Conservation (phyloP, 2,888 invertebrate genomes). For the Onthophagus sagittarius region DNA sequence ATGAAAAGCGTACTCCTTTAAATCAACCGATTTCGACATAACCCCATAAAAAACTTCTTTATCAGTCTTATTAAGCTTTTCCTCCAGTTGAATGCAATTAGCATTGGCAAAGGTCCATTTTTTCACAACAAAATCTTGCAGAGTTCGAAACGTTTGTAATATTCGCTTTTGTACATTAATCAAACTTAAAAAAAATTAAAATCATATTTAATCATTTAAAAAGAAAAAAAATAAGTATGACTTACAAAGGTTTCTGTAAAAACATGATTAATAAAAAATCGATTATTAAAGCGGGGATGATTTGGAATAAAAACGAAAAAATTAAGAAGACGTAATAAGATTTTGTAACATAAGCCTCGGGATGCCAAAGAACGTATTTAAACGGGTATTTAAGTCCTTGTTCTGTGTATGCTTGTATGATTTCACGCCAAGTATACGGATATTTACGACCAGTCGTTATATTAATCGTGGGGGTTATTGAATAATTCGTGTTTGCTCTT, state of each 20-base stretch:
- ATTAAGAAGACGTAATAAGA: constrained; percentile 61
- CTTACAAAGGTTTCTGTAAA: constrained; percentile 68
- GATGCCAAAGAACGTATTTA: constrained; percentile 70
- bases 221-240: constrained; percentile 28
- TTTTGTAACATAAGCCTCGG: constrained; percentile 64
- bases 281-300: constrained; percentile 69
- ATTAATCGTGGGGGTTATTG: constrained; percentile 16
- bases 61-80: background rate
- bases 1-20: background rate
- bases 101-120: constrained; percentile 10
- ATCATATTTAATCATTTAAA: background rate
- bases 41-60: background rate
- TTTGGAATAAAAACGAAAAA: constrained; percentile 63
- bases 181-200: constrained; percentile 4
- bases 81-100: background rate
- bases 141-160: background rate
- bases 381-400: constrained; percentile 64
- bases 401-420: constrained; percentile 57
- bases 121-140: constrained; percentile 2
- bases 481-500: background rate
- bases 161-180: constrained; percentile 12
- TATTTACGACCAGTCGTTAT: background rate
- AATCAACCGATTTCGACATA: background rate
- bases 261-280: constrained; percentile 62
- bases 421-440: constrained; percentile 61